Base-by-base conservation (phyloP, 2,113 vertebrate species). In the Eurystomus gularis region DNA sequence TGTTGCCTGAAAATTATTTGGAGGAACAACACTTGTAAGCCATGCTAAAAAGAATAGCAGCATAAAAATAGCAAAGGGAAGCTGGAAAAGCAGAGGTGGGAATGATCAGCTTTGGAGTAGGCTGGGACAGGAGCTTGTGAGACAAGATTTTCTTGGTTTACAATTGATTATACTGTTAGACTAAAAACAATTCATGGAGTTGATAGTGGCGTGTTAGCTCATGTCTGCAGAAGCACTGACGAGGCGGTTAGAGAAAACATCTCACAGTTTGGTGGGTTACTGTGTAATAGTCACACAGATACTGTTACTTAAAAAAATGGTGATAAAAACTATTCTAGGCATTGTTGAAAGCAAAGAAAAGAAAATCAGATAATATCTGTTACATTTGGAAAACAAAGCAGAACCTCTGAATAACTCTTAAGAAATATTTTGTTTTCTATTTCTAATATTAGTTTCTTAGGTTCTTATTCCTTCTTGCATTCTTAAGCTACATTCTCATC, bases 31-130 rank as follows among this genome's bases (percentile, higher is more conserved):
- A 9, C 6, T 24, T 54, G 16, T 35, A 11, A 83, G 29, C 4
- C 15, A 6, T 18, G 35, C 57, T n/a, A 16, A 16, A n/a, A 58
- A 72, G 60, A 86, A 2, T 0, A 54, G 40, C 16, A 17, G 37
- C 1, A 20, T 23, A 18, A 85, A 82, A 75, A 85, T 13, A 91
- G 60, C 44, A 3, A 55, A 48, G 85, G 44, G 70, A 60, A 52
- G 54, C 68, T 65, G 33, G 89, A 57, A 71, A 80, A 88, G 54
- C 73, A 90, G 95, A 51, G 90, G 57, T 93, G 88, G 92, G 78
- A 66, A 49, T 14, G 69, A 44, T 86, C 42, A 15, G 2, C 19
- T 52, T 69, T 35, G 83, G 69, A 87, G 57, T 18, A 68, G 90
- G 92, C 66, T 82, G 85, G 85, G 75, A 72, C 24, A 31, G 44